Conservation (phyloP, 2,113 vertebrate genomes). For the Piprites chloris region DNA sequence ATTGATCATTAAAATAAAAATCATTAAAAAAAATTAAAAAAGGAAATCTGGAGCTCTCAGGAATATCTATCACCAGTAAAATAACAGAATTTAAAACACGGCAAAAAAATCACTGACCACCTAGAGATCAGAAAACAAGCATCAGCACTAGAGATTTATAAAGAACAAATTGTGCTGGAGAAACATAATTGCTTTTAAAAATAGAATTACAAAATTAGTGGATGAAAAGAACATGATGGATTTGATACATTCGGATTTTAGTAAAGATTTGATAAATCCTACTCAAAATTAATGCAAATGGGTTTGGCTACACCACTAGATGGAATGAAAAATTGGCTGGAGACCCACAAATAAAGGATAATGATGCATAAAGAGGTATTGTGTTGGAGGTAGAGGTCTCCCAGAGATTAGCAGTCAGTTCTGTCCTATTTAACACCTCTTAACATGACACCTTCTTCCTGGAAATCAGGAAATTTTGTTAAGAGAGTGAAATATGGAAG, state of each 20-base stretch:
- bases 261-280: constrained; percentile 55
- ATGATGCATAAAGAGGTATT: constrained; percentile 19
- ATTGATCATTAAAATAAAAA: background rate
- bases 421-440: constrained; percentile 12
- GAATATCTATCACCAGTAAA: background rate
- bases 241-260: constrained; percentile 45
- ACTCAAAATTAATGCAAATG: constrained; percentile 46
- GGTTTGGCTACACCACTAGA: constrained; percentile 15
- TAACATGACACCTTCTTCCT: background rate
- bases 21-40: background rate
- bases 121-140: constrained; percentile 3
- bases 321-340: constrained; percentile 17
- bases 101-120: background rate
- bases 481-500: background rate
- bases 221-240: background rate
- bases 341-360: constrained; percentile 49
- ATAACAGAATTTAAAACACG: background rate
- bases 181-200: constrained; percentile 10
- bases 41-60: background rate
- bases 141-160: background rate
- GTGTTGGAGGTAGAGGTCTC: background rate
- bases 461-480: background rate
- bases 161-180: background rate
- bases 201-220: constrained; percentile 57
- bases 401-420: background rate